Conservation (phyloP, 2,888 invertebrate genomes). For the Agonopterix alstromeriana region DNA sequence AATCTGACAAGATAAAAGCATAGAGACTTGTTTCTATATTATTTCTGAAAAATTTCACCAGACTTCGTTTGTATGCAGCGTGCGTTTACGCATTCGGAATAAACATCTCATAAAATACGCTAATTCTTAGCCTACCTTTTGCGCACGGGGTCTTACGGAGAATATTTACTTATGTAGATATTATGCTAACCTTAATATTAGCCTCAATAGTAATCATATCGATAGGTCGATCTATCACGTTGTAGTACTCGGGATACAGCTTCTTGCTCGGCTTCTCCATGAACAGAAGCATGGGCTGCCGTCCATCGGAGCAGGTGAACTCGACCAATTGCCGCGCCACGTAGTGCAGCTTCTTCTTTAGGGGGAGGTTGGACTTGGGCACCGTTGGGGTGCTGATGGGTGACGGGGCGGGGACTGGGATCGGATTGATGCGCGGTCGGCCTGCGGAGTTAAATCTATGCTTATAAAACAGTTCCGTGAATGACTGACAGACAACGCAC, state of each 20-base stretch:
- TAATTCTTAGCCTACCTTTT: too few relatives aligned
- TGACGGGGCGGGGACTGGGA: conserved; percentile 26
- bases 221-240: conserved; percentile 94
- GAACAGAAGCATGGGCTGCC: conserved; percentile 93
- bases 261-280: conserved; percentile 98
- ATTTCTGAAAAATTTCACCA: too few relatives aligned
- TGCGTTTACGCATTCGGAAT: too few relatives aligned
- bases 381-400: conserved; percentile 27
- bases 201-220: conserved; percentile 96
- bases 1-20: too few relatives aligned
- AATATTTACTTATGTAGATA: too few relatives aligned
- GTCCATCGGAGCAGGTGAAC: conserved; percentile 79
- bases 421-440: conserved; percentile 58
- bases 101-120: too few relatives aligned
- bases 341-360: conserved; percentile 87
- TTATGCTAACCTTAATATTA: conserved; percentile 83
- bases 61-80: too few relatives aligned
- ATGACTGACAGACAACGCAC: too few relatives aligned
- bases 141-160: too few relatives aligned
- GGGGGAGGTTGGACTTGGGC: conserved; percentile 72
- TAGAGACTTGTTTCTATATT: too few relatives aligned
- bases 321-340: conserved; percentile 81
- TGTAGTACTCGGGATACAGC: conserved; percentile 96
- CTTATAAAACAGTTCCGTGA: too few relatives aligned
- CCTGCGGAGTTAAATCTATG: conserved; percentile 28